phyloP scores from a whole-genome alignment of 2,797 vertebrate species.

The Oryzias dopingdopingensis region DNA sequence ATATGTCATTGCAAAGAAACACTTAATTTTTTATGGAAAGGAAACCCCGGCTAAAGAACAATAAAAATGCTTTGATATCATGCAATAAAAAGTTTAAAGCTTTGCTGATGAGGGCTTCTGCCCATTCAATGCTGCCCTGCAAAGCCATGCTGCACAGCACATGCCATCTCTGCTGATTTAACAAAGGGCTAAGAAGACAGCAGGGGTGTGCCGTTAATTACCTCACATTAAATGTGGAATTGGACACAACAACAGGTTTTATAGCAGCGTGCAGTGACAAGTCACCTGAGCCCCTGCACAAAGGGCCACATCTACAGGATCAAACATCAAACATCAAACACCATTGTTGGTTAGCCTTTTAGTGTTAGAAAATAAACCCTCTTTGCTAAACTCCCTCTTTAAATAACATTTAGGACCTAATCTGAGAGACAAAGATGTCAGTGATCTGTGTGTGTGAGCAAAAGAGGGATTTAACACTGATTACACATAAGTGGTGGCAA shows the following conservation, averaged over 20 bases:
- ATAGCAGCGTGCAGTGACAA: constrained; percentile 55
- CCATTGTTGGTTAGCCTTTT: constrained; percentile 60
- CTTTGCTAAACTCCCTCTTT: constrained; percentile 67
- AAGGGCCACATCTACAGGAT: constrained; percentile 37
- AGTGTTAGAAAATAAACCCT: constrained; percentile 67
- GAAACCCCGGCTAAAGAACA: background rate
- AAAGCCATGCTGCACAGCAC: background rate
- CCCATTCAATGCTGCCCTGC: background rate
- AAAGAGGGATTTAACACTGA: constrained; percentile 26
- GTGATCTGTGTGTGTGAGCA: constrained; percentile 51
- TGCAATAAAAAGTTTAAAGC: background rate
- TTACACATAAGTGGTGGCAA: constrained; percentile 8
- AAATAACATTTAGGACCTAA: constrained; percentile 71
- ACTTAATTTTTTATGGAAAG: background rate
- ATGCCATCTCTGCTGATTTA: constrained; percentile 7
- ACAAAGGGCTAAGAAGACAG: constrained; percentile 15
- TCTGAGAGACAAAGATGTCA: constrained; percentile 36
- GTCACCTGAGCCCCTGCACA: constrained; percentile 38
- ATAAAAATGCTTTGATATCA: background rate
- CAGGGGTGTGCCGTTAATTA: constrained; percentile 46
- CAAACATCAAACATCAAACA: constrained; percentile 63
- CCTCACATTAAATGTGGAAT: constrained; percentile 59
- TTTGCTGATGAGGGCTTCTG: constrained; percentile 1
- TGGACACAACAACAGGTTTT: constrained; percentile 51
- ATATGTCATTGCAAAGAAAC: too few species aligned